Conservation (phyloP, 2,888 invertebrate genomes). For the Drosophila picticornis region DNA sequence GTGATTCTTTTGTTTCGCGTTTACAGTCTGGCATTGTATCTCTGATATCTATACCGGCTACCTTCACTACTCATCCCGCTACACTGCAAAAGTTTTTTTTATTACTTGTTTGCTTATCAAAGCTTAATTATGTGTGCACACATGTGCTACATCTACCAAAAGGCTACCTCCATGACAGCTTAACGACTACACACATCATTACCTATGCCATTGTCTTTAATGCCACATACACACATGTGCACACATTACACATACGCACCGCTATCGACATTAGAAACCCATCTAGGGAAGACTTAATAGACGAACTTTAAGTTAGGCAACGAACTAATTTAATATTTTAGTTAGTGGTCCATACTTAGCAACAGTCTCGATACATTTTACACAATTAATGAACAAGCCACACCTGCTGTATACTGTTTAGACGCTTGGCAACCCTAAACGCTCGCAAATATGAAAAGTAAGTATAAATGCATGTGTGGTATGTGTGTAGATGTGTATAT, state of each 20-base stretch:
- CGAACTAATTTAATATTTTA: constrained; percentile 58
- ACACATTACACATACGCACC: constrained; percentile 54
- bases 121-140: constrained; percentile 75
- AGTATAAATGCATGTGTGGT: constrained; percentile 9
- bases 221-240: constrained; percentile 27
- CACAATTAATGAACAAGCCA: constrained; percentile 53
- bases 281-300: constrained; percentile 12
- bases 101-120: constrained; percentile 78
- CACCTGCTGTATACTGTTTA: constrained; percentile 52
- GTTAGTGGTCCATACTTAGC: constrained; percentile 52
- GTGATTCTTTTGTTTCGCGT: constrained; percentile 73
- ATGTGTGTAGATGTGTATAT: constrained; percentile 30
- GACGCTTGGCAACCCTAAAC: constrained; percentile 63
- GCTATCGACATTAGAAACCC: constrained; percentile 10
- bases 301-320: constrained; percentile 53
- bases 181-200: constrained; percentile 57
- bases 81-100: constrained; percentile 53
- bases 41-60: constrained; percentile 19
- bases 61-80: background rate
- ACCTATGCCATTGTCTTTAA: constrained; percentile 64
- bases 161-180: constrained; percentile 28
- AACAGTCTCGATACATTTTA: constrained; percentile 58
- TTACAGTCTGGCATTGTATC: constrained; percentile 67
- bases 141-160: constrained; percentile 42
- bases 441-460: constrained; percentile 36